Conservation (phyloP, 2,888 invertebrate genomes). For the Drosophila parthenogenetica region DNA sequence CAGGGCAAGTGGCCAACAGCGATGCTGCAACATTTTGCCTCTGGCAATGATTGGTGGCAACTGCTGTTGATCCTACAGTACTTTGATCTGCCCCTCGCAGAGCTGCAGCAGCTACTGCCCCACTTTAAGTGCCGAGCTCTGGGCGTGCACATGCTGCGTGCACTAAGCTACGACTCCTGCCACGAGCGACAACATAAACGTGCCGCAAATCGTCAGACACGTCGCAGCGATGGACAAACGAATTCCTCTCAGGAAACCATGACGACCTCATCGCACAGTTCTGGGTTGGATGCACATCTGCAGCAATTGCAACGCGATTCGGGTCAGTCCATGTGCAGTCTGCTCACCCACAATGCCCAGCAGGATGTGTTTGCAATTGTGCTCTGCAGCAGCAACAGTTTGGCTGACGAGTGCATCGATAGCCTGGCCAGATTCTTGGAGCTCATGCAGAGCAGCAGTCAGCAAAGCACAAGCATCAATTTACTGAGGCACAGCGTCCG, state of each 20-base stretch:
- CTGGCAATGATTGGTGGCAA: slow-evolving; percentile 89
- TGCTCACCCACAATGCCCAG: slow-evolving; percentile 55
- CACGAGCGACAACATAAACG: slow-evolving; percentile 59
- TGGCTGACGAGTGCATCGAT: slow-evolving; percentile 61
- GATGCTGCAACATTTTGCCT: slow-evolving; percentile 87
- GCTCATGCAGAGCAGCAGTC: slow-evolving; percentile 66
- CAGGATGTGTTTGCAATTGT: slow-evolving; percentile 84
- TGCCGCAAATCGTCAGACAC: slow-evolving; percentile 36
- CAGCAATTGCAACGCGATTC: slow-evolving; percentile 44
- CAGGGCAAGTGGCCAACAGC: slow-evolving; percentile 67
- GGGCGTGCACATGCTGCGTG: slow-evolving; percentile 82
- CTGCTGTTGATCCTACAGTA: slow-evolving; percentile 89
- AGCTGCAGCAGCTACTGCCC: slow-evolving; percentile 70
- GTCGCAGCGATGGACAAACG: slow-evolving; percentile 51
- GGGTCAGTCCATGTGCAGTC: slow-evolving; percentile 52
- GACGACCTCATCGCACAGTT: slow-evolving; percentile 82
- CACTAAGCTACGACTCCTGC: slow-evolving; percentile 72
- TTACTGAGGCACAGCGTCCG: slow-evolving; percentile 76
- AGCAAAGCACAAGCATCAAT: slow-evolving; percentile 76
- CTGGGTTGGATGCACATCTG: slow-evolving; percentile 73
- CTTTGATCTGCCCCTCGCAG: slow-evolving; percentile 88
- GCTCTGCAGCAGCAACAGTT: slow-evolving; percentile 78
- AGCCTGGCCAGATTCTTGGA: slow-evolving; percentile 71
- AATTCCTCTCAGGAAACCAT: slow-evolving; percentile 79
- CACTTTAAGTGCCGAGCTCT: slow-evolving; percentile 72